Evolutionary conservation across 2,888 invertebrate species (phyloP), one percentile per base, ranked within the genome.

Genomic region (Drosophila percnosoma): DNA sequence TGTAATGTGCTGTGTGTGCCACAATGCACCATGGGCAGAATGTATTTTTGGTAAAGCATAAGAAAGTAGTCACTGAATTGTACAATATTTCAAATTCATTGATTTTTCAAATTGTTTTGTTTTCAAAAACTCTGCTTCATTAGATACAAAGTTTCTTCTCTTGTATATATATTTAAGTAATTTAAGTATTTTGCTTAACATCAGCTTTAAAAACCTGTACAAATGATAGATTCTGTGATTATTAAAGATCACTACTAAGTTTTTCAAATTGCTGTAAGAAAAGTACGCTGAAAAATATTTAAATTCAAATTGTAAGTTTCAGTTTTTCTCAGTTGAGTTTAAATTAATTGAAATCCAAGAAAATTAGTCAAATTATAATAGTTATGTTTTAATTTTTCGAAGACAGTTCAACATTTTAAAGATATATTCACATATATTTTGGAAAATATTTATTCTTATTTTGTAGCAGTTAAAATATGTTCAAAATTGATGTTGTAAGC

Each of bases 231-330:
- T 13, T 34, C 1, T 13, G 10, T 10, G 10, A 31, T 0, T 31
- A 10, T 31, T 0, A 31, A 10, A 10, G 10, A 31, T 31, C 31
- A 10, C 3, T 10, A 0, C 0, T 3, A 3, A 31, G 3, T 0
- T 31, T 31, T 31, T 31, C 15, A 34, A 5, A 34, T 34, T 34
- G 13, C 15, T 15, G 27, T 27, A 27, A 27, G 27, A 27, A 27
- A 27, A 27, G 27, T 27, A 4, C 4, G 27, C 27, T 4, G 27
- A 27, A 27, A 27, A 27, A 27, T 27, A 27, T 27, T 27, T 27
- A 4, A 27, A 27, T 27, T 27, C 4, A 27, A 27, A 27, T 27
- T 27, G 27, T 4, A 27, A 4, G 3, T 27, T 27, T 27, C 4
- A 27, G 27, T 27, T 27, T 27, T 27, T 27, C 4, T 27, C 27